Base-by-base conservation (phyloP, 2,797 vertebrate genomes). In the Schizothorax lantsangensis region DNA sequence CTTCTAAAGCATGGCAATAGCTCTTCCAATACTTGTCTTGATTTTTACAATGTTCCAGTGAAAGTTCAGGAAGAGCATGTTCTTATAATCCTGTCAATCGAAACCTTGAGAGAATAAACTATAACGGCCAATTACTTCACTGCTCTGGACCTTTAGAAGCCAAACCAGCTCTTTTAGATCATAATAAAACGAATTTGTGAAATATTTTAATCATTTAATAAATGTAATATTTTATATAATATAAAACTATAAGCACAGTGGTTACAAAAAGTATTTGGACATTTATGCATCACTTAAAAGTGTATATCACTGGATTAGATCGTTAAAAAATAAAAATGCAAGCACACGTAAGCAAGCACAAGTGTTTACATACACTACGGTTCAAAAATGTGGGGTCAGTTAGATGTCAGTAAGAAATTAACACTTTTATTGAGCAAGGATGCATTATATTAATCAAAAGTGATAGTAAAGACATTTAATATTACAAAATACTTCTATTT, bases 1-100 rank as follows among this genome's bases (percentile, higher is more conserved):
- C n/a, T 85, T 79, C 66, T 80, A 12, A 45, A 86, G 23, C 69
- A 86, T 11, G 19, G 52, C 21, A 38, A 80, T 36, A 85, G 36
- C 26, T 62, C 38, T 52, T 73, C 14, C 49, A 49, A 17, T 47
- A 11, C n/a, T n/a, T 26, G 38, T 36, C 47, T 86, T 66, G 30
- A 40, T 66, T 66, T 74, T 81, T 30, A 52, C 38, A 72, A 10
- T 64, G 68, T 64, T 62, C 6, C 78, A 81, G 69, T 59, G 40
- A 81, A 59, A 36, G 68, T 73, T 78, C 52, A 74, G 69, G n/a
- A 74, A 47, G 79, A 75, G 26, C 33, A 26, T 66, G 79, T 40
- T 86, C 40, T 21, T 75, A 40, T 52, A 40, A 81, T 81, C 5
- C 43, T 81, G 66, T 21, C 69, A 66, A 40, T 74, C 33, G 0